Evolutionary conservation across 1,140 invertebrate genomes (phyloP), one percentile per base, ranked within the genome.

Genomic region (Drosophila simulans): DNA sequence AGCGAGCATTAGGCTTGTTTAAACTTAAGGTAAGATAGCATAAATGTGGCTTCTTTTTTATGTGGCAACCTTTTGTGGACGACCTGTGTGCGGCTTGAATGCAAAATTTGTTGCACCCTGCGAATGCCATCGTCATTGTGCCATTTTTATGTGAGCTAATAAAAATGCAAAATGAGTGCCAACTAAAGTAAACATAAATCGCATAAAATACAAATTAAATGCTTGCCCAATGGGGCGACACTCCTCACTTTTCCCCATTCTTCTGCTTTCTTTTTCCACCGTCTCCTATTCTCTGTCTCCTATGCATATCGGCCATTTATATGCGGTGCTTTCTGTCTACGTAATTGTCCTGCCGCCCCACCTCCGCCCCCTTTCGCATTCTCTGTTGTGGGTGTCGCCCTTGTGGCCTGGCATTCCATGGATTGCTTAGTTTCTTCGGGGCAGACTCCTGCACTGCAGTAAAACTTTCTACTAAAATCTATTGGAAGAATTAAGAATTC

Each of bases 131-230:
- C 48, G 60, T 53, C 74, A 53, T 27, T 69, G 42, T 56, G 58
- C 59, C 45, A 49, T 72, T 76, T 84, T 84, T 76, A 68, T 84
- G 65, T 43, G 35, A 55, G 51, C 70, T 56, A 69, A 79, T 79
- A 88, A 82, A 86, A 86, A 86, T 81, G 69, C 64, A 76, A 81
- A 82, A 71, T 73, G 80, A 78, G 60, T 64, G 68, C 68, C 75
- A 72, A 66, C 75, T 78, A 78, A 79, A 79, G 77, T 79, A 79
- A 79, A 80, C 84, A 89, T 77, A 83, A 80, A 89, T 84, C 72
- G 84, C 80, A 89, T 89, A 64, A 89, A 80, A 84, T 84, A 77
- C 85, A 89, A 89, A 89, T 80, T 80, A 89, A 89, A 84, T 89
- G 85, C 83, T 69, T 86, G 77, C 69, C 62, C 81, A 71, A 74